Evolutionary conservation across 2,797 vertebrate genomes (phyloP).

Genomic region (Characodon lateralis): DNA sequence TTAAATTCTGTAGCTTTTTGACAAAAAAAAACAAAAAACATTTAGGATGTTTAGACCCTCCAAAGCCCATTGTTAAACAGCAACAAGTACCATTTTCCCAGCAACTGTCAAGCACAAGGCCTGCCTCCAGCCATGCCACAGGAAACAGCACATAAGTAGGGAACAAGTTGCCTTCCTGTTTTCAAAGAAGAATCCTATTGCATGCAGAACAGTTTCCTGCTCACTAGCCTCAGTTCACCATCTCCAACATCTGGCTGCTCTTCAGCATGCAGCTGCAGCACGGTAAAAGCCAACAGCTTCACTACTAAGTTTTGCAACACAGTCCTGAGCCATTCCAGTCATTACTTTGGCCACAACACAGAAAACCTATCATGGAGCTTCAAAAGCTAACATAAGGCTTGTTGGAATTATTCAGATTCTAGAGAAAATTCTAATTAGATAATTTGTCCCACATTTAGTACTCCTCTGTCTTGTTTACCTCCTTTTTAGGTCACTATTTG

Average conservation of each 20-base stretch:
- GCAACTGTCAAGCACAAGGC: slow-evolving; percentile 81
- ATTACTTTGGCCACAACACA: slow-evolving; percentile 45
- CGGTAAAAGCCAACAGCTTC: slow-evolving; percentile 65
- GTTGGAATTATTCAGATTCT: slow-evolving; percentile 10
- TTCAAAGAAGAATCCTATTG: slow-evolving; percentile 87
- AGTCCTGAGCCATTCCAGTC: slow-evolving; percentile 56
- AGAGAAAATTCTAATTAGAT: slow-evolving; percentile 7
- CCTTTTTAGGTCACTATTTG: slow-evolving; percentile 21
- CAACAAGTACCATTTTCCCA: slow-evolving; percentile 81
- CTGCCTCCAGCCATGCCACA: slow-evolving; percentile 85
- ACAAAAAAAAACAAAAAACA: slow-evolving; percentile 30
- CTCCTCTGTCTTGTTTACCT: slow-evolving; percentile 12
- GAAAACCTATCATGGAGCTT: slow-evolving; percentile 30
- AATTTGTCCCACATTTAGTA: slow-evolving; percentile 3
- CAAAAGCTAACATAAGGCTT: background rate
- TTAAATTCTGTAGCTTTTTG: slow-evolving; percentile 4
- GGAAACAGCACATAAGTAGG: slow-evolving; percentile 88
- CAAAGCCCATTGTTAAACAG: slow-evolving; percentile 80
- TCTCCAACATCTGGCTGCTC: slow-evolving; percentile 86
- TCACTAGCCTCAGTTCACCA: slow-evolving; percentile 76
- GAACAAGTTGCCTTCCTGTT: slow-evolving; percentile 96
- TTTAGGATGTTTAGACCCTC: slow-evolving; percentile 60
- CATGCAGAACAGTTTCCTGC: slow-evolving; percentile 86
- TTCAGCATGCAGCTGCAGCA: slow-evolving; percentile 77
- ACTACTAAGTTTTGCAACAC: slow-evolving; percentile 66